These are phyloP conservation scores for Ceramica pisi DNA, from an alignment of 2,888 invertebrate species.

Conservation along the genomic window DNA sequence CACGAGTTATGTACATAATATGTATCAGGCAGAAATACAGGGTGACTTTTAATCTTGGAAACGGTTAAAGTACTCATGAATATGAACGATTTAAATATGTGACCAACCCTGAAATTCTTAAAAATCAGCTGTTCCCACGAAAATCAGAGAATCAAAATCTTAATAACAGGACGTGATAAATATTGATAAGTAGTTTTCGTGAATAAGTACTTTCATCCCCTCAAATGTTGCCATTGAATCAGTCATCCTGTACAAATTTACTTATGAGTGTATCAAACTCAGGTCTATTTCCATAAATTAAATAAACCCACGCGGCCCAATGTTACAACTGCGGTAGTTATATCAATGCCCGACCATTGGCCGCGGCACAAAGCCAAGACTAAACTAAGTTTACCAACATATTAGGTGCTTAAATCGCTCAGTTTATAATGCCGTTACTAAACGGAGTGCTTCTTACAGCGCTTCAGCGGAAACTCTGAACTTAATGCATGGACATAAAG, in stretches of 20 bases:
- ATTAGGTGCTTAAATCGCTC: conserved; percentile 56
- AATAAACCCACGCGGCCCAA: too few species aligned
- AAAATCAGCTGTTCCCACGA: neutral
- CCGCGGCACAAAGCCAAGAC: conserved; percentile 44
- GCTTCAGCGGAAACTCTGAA: conserved; percentile 15
- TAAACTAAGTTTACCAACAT: conserved; percentile 61
- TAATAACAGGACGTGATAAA: too few species aligned
- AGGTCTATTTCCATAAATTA: neutral
- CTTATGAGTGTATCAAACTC: neutral
- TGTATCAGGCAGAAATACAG: neutral
- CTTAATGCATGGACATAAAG: conserved; percentile 16
- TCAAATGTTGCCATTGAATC: neutral
- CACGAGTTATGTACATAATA: neutral
- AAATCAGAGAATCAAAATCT: too few species aligned
- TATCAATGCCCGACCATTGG: conserved; percentile 40
- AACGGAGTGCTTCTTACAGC: conserved; percentile 20
- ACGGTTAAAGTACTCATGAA: neutral
- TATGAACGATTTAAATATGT: neutral
- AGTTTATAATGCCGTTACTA: conserved; percentile 55
- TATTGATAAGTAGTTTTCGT: too few species aligned
- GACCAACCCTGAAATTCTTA: neutral
- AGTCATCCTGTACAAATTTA: neutral
- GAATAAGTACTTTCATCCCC: neutral
- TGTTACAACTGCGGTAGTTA: conserved; percentile 20
- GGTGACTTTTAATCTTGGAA: neutral